Evolutionary conservation across 2,797 vertebrate species (phyloP), one percentile per base, ranked within the genome.

Genomic region (Phrynocephalus forsythii): DNA sequence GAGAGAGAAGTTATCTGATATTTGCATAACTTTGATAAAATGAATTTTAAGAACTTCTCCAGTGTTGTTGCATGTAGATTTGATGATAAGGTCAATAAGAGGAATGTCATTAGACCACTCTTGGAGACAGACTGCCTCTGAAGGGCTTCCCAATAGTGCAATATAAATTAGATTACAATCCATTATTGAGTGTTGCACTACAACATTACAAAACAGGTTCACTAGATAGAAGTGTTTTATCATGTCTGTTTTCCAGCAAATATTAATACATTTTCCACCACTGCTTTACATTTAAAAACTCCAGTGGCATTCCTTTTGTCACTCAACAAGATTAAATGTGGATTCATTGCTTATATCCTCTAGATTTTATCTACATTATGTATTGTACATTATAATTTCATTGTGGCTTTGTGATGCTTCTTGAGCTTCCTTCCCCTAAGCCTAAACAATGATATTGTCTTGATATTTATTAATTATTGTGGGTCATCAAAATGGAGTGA

Each of bases 51-150:
- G 91, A 44, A 87, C 82, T 83, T 77, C 85, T 44, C 81, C 13
- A 79, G 24, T 10, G 1, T 63, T 79, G 85, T 73, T 67, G 16
- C 77, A 69, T 11, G 72, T 84, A 75, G 87, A 90, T 85, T 56
- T 86, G 90, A 67, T 30, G 26, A 75, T 93, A 85, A 87, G 80
- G 85, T 88, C 48, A 33, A 84, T 85, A 90, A 82, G 33, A 90
- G 66, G 88, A 75, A 52, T 84, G 88, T 77, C 82, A 77, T 85
- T 80, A 82, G 86, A 87, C 77, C 83, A 69, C 44, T 90, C 81
- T 89, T 84, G 79, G 82, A 90, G 86, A 78, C 82, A n/a, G 48
- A 30, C 30, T 18, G 68, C 24, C 68, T 90, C 87, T 86, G 30
- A 90, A 86, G 3, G 50, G 67, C 60, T 90, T 91, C 87, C 80